Evolutionary conservation across 2,888 invertebrate genomes (phyloP), one percentile per base, ranked within the genome.

Genomic region (Cephus runcator): DNA sequence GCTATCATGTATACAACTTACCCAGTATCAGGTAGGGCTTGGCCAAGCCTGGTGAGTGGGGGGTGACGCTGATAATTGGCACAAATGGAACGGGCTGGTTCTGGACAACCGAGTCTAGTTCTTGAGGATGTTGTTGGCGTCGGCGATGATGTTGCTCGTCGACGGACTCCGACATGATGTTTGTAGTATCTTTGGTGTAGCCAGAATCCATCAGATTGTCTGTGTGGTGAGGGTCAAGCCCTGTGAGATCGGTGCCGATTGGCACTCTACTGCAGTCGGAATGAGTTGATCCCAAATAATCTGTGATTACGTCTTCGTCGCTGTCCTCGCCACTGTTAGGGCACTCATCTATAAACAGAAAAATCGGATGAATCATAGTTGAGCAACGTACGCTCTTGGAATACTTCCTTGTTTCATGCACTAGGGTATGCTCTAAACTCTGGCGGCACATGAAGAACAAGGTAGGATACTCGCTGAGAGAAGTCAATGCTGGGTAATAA

Each of bases 31-130:
- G 94, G 88, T 95, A 94, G 85, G 94, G 94, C 85, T 95, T 95
- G 83, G 94, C 94, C 81, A 91, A 83, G 80, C 96, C 96, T 15
- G 97, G 97, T 83, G 97, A 97, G 92, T 97, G 97, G 30, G 97
- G 97, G 79, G 97, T 97, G 83, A 97, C 97, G 92, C 96, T 97
- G 90, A 97, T 97, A 79, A 95, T 97, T 81, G 97, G 97, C 89
- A 96, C 96, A 90, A 95, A 91, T 77, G 94, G 91, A 88, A 88
- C 89, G 80, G 88, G 86, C 84, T 87, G 90, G 80, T 83, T 84
- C 83, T 84, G 87, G 79, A 83, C 83, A 77, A 84, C 86, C 81
- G 86, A 85, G 84, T 85, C 85, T 76, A 87, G 83, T 77, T 83
- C 35, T 75, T 85, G 73, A 75, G 71, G 33, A n/a, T 34, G 73